Evolutionary conservation across 2,888 invertebrate species (phyloP).

Genomic region (Pteria penguin): DNA sequence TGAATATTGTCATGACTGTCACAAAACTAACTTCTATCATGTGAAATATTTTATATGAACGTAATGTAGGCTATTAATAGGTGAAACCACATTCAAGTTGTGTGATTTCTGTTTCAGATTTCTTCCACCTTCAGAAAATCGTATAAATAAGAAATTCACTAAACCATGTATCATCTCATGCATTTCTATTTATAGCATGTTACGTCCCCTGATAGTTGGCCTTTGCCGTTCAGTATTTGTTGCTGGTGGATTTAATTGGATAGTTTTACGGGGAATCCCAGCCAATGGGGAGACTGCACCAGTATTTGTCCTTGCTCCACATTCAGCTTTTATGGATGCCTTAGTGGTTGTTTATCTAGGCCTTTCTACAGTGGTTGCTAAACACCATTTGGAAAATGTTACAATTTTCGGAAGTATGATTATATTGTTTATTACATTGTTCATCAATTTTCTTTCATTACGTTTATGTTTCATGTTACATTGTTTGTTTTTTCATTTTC

Average conservation of each 20-base stretch:
- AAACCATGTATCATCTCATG: no score
- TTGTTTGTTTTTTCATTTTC: background rate
- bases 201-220: constrained; percentile 69
- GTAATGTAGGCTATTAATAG: no score
- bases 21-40: no score
- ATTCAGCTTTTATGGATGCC: constrained; percentile 94
- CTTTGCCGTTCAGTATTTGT: constrained; percentile 84
- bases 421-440: constrained; percentile 5
- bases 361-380: constrained; percentile 94
- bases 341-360: constrained; percentile 90
- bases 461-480: background rate
- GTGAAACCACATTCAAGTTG: no score
- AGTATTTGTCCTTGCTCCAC: constrained; percentile 92
- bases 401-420: constrained; percentile 94
- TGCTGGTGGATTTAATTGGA: constrained; percentile 90
- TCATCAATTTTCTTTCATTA: background rate
- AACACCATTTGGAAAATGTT: constrained; percentile 89
- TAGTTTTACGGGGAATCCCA: constrained; percentile 88
- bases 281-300: constrained; percentile 89
- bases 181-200: constrained; percentile 57
- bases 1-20: no score
- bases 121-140: no score
- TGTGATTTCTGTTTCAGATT: no score
- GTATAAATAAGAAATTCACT: no score
- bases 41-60: no score